phyloP scores from a whole-genome alignment of 2,888 invertebrate genomes.

The Eretmocerus hayati region DNA sequence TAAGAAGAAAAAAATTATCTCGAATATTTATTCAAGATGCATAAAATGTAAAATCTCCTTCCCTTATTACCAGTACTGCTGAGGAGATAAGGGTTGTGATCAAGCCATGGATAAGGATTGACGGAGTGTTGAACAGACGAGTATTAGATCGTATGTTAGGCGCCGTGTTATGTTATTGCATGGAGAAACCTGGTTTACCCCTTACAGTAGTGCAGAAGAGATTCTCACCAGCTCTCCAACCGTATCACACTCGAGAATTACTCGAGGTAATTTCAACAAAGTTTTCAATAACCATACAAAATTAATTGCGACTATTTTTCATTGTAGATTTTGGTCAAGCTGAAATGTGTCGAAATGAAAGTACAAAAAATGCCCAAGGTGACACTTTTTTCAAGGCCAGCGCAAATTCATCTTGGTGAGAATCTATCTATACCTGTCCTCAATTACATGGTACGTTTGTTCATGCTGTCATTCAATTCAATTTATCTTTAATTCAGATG shows the following conservation, averaged over 20 bases:
- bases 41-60: not conserved
- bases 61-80: constrained; percentile 31
- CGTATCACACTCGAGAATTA: constrained; percentile 57
- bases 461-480: too few relatives aligned
- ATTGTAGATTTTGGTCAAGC: constrained; percentile 51
- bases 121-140: constrained; percentile 63
- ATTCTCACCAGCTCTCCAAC: constrained; percentile 60
- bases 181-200: constrained; percentile 56
- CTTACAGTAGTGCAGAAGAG: constrained; percentile 52
- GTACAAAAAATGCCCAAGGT: constrained; percentile 39
- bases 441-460: too few relatives aligned
- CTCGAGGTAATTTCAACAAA: constrained; percentile 59
- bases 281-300: too few relatives aligned
- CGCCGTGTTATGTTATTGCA: constrained; percentile 58
- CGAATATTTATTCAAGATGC: not conserved
- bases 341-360: constrained; percentile 52
- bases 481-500: constrained; percentile 32
- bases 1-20: constrained; percentile 19
- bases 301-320: constrained; percentile 24
- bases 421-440: too few relatives aligned
- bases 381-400: constrained; percentile 48
- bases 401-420: constrained; percentile 41
- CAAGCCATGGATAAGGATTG: constrained; percentile 68
- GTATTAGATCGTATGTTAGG: constrained; percentile 64
- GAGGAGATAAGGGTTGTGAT: constrained; percentile 46